Base-by-base conservation (phyloP, 2,888 invertebrate species). In the Eupithecia dodoneata region DNA sequence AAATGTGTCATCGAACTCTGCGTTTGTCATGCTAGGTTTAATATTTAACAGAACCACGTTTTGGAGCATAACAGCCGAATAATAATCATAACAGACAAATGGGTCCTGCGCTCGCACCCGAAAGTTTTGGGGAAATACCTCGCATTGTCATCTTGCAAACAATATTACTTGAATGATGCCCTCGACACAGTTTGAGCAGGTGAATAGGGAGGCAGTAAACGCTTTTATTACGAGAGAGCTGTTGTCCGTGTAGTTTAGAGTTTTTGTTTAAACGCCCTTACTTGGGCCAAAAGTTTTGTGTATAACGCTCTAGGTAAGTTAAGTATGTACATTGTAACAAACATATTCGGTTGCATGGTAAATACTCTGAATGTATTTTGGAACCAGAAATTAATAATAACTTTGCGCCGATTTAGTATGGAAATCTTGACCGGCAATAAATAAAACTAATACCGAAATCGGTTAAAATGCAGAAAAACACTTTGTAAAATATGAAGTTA, bases 101-200 rank as follows among this genome's bases (percentile, higher is more conserved):
- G 47, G 18, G n/a, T 47, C 47, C 79, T 83, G 82, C 85, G 83
- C 76, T 83, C 82, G 75, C 76, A 81, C 80, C 79, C 78, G 72
- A 85, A 87, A 85, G 81, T 86, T 87, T 86, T 75, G 42, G 77
- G 81, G 69, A 83, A 79, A 76, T 74, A 80, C 80, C 80, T 82
- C 82, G 80, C 83, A 83, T 85, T 84, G 83, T 82, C 79, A 73
- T 81, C 85, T 84, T 85, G 83, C 83, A 83, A 86, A 85, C 85
- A 84, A 87, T 86, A 86, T 87, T 84, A 87, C 74, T 85, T 80
- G 81, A 85, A 88, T 79, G 85, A 83, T 79, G 83, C 88, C 87
- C 87, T 79, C 74, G 85, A 77, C 86, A 78, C 87, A 84, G 82
- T 87, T 88, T 83, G 82, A 82, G 81, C 85, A 85, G 85, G 86